Percentiles rank a stretch among this genome's conserved stretches.
These are phyloP conservation scores for Rapana venosa DNA, from an alignment of 2,888 invertebrate species.

Conservation along the genomic window DNA sequence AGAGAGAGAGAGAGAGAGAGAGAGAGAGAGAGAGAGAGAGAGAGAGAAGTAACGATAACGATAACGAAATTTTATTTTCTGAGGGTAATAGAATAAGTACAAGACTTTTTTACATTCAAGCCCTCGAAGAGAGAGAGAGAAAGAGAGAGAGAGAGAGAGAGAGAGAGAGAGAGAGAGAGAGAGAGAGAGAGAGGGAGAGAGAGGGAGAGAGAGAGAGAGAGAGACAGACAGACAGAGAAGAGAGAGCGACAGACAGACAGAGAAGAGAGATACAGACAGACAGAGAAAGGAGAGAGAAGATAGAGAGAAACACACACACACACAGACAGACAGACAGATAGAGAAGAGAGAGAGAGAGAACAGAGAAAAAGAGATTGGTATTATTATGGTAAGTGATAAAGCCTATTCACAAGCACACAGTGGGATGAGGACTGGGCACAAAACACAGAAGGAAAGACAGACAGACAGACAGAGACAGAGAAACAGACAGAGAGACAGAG, in stretches of 20 bases:
- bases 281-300: not conserved
- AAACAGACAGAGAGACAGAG: no score
- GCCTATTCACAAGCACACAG: no score
- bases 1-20: not conserved
- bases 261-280: not conserved
- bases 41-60: not conserved
- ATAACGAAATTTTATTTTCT: no score
- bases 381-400: no score
- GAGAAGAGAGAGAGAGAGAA: no score
- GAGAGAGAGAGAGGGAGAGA: not conserved
- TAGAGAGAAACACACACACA: not conserved
- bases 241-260: not conserved
- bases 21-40: not conserved
- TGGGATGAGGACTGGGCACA: no score
- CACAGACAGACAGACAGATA: not conserved
- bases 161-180: not conserved
- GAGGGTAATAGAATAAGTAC: no score
- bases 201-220: not conserved
- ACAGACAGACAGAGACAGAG: no score
- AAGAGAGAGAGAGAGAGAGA: not conserved
- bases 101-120: no score
- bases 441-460: no score
- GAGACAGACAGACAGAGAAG: not conserved
- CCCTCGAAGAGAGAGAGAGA: no score
- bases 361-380: no score